A percentile compares a stretch with the other conserved stretches of the same genome.
Evolutionary conservation across 2,113 vertebrate species (phyloP).

Genomic region (Protomyctophum bolini): DNA sequence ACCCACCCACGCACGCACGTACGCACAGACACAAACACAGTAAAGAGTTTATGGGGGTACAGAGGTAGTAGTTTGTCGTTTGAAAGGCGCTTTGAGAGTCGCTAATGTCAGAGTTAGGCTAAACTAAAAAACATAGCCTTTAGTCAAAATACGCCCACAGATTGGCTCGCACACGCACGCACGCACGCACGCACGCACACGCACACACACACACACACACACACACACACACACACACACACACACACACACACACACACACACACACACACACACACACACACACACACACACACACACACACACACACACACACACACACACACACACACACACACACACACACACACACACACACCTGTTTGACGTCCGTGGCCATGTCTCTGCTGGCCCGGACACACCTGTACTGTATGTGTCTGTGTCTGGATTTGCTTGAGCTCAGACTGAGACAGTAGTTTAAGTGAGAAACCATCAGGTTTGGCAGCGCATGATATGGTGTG

Average conservation of each 20-base stretch:
- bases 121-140: constrained; percentile 53
- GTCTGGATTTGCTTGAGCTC: not conserved
- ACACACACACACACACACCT: constrained; percentile 42
- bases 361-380: constrained; percentile 38
- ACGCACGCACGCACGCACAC: not conserved
- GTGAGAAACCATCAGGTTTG: constrained; percentile 42
- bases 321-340: not conserved
- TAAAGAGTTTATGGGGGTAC: constrained; percentile 46
- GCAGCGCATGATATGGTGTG: not conserved
- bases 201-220: not conserved
- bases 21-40: not conserved
- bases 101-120: constrained; percentile 60
- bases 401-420: constrained; percentile 39
- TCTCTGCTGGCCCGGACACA: constrained; percentile 48
- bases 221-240: constrained; percentile 33
- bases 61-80: constrained; percentile 51
- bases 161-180: constrained; percentile 7
- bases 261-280: not conserved
- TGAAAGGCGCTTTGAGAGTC: constrained; percentile 50
- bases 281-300: constrained; percentile 35
- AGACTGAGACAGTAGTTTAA: constrained; percentile 24
- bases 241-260: constrained; percentile 32
- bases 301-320: not conserved
- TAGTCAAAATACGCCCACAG: constrained; percentile 25
- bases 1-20: not conserved